These are phyloP conservation scores for Caranx ignobilis DNA, from an alignment of 2,113 vertebrate genomes.

Conservation along the genomic window DNA sequence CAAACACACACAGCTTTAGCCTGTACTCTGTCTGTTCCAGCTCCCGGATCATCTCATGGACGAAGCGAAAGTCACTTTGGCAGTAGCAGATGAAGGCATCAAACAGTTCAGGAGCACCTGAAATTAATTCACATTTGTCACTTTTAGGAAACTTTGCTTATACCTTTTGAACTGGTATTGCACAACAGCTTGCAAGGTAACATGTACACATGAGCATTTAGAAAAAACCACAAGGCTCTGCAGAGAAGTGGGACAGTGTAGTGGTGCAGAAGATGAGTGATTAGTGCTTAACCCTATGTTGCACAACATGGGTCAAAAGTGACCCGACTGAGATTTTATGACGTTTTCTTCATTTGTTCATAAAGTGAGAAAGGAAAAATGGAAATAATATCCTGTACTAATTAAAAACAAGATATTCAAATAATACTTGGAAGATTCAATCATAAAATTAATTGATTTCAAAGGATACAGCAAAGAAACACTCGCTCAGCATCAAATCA, in stretches of 20 bases:
- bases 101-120: constrained; percentile 87
- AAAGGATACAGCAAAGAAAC: no score
- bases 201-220: background rate
- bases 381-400: no score
- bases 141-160: background rate
- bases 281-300: background rate
- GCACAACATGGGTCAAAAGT: no score
- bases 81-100: constrained; percentile 99
- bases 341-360: no score
- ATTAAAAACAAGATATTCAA: no score
- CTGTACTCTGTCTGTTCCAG: constrained; percentile 91
- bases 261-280: background rate
- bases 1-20: constrained; percentile 96
- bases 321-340: no score
- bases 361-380: no score
- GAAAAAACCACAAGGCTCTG: background rate
- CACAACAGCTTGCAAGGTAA: background rate
- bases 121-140: background rate
- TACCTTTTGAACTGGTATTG: background rate
- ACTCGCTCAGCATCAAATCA: no score
- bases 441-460: no score
- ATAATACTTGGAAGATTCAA: no score
- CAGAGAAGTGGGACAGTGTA: background rate
- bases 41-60: constrained; percentile 95
- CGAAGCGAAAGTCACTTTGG: constrained; percentile 91